phyloP scores from a whole-genome alignment of 2,888 invertebrate genomes.

The Chirona hameri region DNA sequence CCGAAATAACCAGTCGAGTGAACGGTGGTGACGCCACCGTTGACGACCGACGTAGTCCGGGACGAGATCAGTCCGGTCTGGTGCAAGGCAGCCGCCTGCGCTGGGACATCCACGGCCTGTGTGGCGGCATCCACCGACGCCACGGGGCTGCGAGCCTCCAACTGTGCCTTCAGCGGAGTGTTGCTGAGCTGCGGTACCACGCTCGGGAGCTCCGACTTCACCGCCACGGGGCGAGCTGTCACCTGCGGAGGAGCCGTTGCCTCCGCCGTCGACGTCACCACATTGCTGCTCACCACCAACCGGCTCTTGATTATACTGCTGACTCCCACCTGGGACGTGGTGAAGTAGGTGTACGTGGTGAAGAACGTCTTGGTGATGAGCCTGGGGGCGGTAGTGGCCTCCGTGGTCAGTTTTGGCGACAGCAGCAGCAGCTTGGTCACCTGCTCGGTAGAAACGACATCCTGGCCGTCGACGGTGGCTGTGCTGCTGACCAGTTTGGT shows the following conservation, averaged over 20 bases:
- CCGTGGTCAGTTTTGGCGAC: slow-evolving; percentile 13
- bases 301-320: slow-evolving; percentile 77
- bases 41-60: slow-evolving; percentile 58
- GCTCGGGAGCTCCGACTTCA: not conserved
- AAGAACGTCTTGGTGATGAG: slow-evolving; percentile 82
- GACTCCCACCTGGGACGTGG: slow-evolving; percentile 76
- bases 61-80: slow-evolving; percentile 60
- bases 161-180: too few species aligned
- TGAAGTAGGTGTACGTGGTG: slow-evolving; percentile 74
- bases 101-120: too few species aligned
- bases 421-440: slow-evolving; percentile 32
- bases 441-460: not conserved
- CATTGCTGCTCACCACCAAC: slow-evolving; percentile 78
- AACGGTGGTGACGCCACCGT: slow-evolving; percentile 46
- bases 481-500: not conserved
- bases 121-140: too few species aligned
- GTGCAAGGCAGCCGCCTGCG: not conserved
- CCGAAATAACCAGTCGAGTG: slow-evolving; percentile 70
- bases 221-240: too few species aligned
- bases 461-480: not conserved
- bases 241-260: too few species aligned
- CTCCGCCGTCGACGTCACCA: slow-evolving; percentile 55
- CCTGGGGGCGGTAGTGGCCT: slow-evolving; percentile 45
- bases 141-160: too few species aligned
- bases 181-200: not conserved